Evolutionary conservation across 2,888 invertebrate genomes (phyloP).

Genomic region (Spatulosminthurus flaviceps): DNA sequence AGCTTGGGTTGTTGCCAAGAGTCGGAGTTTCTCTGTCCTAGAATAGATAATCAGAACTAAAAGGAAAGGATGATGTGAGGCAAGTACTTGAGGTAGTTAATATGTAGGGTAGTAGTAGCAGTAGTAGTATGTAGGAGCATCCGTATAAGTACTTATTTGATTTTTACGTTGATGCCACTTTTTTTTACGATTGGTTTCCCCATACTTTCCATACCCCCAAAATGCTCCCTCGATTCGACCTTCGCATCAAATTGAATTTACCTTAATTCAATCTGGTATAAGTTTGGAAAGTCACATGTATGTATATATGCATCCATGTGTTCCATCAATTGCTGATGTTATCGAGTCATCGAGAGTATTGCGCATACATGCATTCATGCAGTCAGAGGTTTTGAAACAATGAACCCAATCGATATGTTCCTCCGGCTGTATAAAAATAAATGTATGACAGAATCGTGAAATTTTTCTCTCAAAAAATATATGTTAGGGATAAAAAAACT

Average conservation of each 20-base stretch:
- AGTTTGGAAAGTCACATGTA: neutral
- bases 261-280: neutral
- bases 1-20: neutral
- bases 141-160: neutral
- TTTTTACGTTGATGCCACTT: neutral
- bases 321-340: too few relatives aligned
- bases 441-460: neutral
- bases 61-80: neutral
- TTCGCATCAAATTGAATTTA: neutral
- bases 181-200: neutral
- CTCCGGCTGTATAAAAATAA: neutral
- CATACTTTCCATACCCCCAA: neutral
- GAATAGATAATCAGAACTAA: neutral
- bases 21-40: slow-evolving; percentile 18
- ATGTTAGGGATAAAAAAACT: neutral
- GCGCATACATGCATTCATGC: neutral
- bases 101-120: neutral
- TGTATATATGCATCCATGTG: too few relatives aligned
- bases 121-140: too few relatives aligned
- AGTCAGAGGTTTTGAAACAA: neutral
- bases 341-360: too few relatives aligned
- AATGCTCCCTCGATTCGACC: neutral
- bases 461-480: neutral
- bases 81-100: neutral
- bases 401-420: neutral